phyloP scores from a whole-genome alignment of 2,113 vertebrate genomes.

The Dromaius novaehollandiae region DNA sequence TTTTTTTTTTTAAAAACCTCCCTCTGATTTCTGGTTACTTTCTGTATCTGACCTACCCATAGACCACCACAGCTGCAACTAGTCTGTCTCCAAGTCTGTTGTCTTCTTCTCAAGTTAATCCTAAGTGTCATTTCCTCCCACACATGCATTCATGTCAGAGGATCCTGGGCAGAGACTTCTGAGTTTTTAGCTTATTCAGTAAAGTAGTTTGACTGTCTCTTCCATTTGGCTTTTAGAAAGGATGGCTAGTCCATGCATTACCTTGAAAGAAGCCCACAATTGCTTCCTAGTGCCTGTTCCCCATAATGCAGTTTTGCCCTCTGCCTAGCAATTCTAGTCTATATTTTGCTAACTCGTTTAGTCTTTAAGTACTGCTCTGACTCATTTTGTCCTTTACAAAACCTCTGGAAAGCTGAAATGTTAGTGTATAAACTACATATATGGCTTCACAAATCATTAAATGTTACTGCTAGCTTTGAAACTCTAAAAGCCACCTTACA shows the following conservation, averaged over 20 bases:
- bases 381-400: neutral
- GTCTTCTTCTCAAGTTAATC: neutral
- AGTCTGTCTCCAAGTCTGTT: fast-evolving
- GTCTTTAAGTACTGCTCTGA: neutral
- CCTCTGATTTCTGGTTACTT: neutral
- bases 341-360: neutral
- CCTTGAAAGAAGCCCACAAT: neutral
- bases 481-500: neutral
- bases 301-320: neutral
- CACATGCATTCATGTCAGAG: neutral
- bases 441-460: neutral
- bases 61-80: neutral
- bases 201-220: neutral
- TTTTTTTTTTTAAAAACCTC: neutral
- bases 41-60: neutral
- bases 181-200: neutral
- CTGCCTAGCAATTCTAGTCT: neutral
- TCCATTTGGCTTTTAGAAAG: constrained; percentile 14
- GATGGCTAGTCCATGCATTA: neutral
- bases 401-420: neutral
- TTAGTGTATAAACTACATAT: neutral
- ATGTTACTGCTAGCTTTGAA: neutral
- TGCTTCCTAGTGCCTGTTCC: neutral
- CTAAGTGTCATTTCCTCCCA: neutral
- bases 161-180: neutral